A percentile compares a stretch with the other conserved stretches of the same genome.
These are phyloP conservation scores for Apocrypta bakeri DNA, from an alignment of 1,140 invertebrate genomes.

Conservation along the genomic window DNA sequence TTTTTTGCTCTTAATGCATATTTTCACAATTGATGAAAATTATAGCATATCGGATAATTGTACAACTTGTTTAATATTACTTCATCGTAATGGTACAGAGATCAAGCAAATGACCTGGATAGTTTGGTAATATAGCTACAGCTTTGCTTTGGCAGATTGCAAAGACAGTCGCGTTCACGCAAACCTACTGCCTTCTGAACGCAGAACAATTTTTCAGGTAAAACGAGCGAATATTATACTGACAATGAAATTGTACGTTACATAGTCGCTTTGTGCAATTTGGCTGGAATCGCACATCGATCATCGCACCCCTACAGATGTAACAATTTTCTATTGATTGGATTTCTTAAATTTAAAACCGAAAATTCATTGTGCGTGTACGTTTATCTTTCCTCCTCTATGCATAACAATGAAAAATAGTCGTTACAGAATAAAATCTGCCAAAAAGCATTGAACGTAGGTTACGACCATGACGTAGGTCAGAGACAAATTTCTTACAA, in stretches of 20 bases:
- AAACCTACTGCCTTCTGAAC: background rate
- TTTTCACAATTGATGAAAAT: constrained; percentile 25
- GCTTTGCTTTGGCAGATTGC: constrained; percentile 50
- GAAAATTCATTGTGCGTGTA: constrained; percentile 12
- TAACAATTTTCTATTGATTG: background rate
- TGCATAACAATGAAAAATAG: background rate
- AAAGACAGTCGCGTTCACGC: background rate
- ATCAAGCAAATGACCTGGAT: constrained; percentile 69
- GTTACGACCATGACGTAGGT: constrained; percentile 25
- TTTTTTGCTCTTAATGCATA: background rate
- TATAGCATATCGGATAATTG: constrained; percentile 45
- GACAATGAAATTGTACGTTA: no score
- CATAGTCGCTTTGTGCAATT: constrained; percentile 1
- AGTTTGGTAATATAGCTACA: constrained; percentile 68
- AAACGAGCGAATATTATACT: no score
- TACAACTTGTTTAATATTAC: constrained; percentile 56
- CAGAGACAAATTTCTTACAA: background rate
- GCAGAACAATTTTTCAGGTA: no score
- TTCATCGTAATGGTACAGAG: constrained; percentile 69
- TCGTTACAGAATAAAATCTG: constrained; percentile 19
- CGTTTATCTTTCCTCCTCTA: background rate
- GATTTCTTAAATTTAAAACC: background rate
- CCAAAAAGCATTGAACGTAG: constrained; percentile 10
- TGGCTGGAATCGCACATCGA: constrained; percentile 15
- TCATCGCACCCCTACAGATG: background rate